phyloP scores from a whole-genome alignment of 2,888 invertebrate genomes.

The Pollenia angustigena region DNA sequence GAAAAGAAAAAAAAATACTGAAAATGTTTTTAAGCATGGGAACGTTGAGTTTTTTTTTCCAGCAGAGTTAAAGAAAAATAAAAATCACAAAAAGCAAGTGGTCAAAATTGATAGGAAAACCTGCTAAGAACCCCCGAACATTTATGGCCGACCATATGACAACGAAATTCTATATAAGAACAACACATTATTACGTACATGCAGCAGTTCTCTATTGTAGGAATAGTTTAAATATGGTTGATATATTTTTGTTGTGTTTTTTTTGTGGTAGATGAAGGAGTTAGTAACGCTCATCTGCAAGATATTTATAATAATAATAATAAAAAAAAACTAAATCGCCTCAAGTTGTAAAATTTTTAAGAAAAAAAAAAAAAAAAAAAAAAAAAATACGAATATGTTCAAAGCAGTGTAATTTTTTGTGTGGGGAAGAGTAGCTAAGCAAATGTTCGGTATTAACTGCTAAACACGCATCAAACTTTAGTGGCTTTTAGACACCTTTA shows the following conservation, averaged over 20 bases:
- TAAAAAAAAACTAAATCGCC: constrained; percentile 49
- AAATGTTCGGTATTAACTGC: constrained; percentile 36
- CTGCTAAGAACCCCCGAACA: constrained; percentile 55
- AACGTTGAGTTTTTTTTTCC: constrained; percentile 45
- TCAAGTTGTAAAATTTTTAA: constrained; percentile 58
- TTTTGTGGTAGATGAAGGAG: constrained; percentile 34
- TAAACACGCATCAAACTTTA: constrained; percentile 57
- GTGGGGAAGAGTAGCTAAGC: constrained; percentile 49
- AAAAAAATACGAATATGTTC: background rate
- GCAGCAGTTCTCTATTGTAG: constrained; percentile 1
- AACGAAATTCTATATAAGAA: constrained; percentile 48
- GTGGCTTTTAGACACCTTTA: constrained; percentile 47
- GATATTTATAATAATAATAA: background rate
- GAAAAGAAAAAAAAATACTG: constrained; percentile 25
- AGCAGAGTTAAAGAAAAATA: constrained; percentile 1
- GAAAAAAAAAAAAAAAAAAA: too few species aligned
- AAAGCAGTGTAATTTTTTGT: constrained; percentile 5
- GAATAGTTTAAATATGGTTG: constrained; percentile 43
- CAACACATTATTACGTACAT: background rate
- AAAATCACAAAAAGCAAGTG: constrained; percentile 43
- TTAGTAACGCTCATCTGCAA: constrained; percentile 48
- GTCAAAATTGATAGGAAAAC: constrained; percentile 51
- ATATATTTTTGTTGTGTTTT: constrained; percentile 11
- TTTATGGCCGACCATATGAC: constrained; percentile 59
- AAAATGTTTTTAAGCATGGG: constrained; percentile 68